Evolutionary conservation across 1,140 invertebrate species (phyloP).

Genomic region (Sweltsa coloradensis): DNA sequence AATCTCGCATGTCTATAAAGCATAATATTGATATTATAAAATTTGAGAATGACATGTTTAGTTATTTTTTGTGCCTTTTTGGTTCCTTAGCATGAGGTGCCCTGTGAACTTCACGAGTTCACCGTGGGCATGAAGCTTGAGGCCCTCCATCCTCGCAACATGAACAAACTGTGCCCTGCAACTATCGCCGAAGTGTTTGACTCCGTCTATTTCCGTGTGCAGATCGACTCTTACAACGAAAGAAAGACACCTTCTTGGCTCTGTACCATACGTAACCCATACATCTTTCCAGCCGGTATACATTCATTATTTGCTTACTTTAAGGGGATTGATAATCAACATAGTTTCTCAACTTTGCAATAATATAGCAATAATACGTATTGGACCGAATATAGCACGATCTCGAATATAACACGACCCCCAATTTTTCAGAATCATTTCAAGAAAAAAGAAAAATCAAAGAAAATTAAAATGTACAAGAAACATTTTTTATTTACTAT

Average conservation of each 20-base stretch:
- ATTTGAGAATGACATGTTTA: neutral
- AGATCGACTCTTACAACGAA: slow-evolving; percentile 38
- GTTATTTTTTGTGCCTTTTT: neutral
- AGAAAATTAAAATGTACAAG: too few relatives aligned
- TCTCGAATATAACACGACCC: too few relatives aligned
- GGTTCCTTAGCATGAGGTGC: neutral
- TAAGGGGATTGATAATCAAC: too few relatives aligned
- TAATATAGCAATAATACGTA: too few relatives aligned
- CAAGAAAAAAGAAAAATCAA: too few relatives aligned
- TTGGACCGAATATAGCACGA: too few relatives aligned
- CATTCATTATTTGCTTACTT: too few relatives aligned
- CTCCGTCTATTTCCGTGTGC: slow-evolving; percentile 50
- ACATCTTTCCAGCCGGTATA: slow-evolving; percentile 49
- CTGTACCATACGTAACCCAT: slow-evolving; percentile 42
- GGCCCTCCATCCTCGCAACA: slow-evolving; percentile 39
- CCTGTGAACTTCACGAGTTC: slow-evolving; percentile 36
- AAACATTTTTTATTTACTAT: too few relatives aligned
- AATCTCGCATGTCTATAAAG: too few relatives aligned
- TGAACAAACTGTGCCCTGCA: slow-evolving; percentile 41
- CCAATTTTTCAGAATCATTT: too few relatives aligned
- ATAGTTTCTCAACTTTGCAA: too few relatives aligned
- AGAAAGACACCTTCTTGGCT: slow-evolving; percentile 29
- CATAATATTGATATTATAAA: too few relatives aligned
- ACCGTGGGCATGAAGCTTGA: slow-evolving; percentile 49
- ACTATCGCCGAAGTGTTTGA: slow-evolving; percentile 54